Evolutionary conservation across 1,140 invertebrate species (phyloP).

Genomic region (Ditylenchus dipsaci): DNA sequence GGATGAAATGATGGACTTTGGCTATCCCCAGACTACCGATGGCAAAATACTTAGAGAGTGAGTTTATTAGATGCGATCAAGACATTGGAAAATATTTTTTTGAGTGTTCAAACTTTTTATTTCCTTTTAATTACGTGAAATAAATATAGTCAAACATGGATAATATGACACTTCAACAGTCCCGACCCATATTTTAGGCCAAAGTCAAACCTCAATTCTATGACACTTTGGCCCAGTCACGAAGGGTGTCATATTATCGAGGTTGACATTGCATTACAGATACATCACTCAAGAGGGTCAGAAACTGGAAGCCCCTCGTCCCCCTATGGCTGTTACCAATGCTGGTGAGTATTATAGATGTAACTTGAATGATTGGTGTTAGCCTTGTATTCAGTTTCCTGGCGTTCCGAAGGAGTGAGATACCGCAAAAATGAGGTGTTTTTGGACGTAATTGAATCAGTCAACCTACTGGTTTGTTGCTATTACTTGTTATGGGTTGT

Average conservation of each 20-base stretch:
- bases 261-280: conserved; percentile 39
- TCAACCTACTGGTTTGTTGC: conserved; percentile 76
- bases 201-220: too few relatives aligned
- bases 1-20: conserved; percentile 95
- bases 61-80: background rate
- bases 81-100: too few relatives aligned
- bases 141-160: too few relatives aligned
- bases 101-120: too few relatives aligned
- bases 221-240: too few relatives aligned
- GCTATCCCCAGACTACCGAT: conserved; percentile 96
- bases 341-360: background rate
- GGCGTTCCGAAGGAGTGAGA: conserved; percentile 96
- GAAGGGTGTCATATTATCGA: too few relatives aligned
- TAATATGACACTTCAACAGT: conserved; percentile 8
- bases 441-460: conserved; percentile 97
- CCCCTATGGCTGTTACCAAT: conserved; percentile 91
- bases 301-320: conserved; percentile 83
- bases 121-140: too few relatives aligned
- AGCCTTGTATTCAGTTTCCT: conserved; percentile 71
- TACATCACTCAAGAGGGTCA: conserved; percentile 92
- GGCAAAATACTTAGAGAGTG: conserved; percentile 77
- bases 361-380: background rate
- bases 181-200: background rate
- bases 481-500: conserved; percentile 6
- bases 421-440: conserved; percentile 99